Base-by-base conservation (phyloP, 2,797 vertebrate species). In the Siniperca undulata region DNA sequence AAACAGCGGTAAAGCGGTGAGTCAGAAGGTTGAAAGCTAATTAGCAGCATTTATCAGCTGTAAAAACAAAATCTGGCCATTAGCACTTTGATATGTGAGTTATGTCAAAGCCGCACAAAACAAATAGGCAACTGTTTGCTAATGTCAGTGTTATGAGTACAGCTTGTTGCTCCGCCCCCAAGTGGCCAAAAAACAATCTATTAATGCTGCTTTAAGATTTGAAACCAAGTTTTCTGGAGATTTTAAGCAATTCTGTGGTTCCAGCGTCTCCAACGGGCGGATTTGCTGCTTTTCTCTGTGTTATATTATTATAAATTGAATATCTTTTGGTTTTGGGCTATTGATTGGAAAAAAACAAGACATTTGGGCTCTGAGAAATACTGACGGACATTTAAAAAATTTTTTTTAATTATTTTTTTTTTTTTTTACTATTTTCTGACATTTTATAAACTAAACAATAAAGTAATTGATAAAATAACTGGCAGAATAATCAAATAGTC, bases 31-130 rank as follows among this genome's bases (percentile, higher is more conserved):
- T 70, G 59, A 44, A 80, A 66, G 65, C 64, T 70, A 66, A 77
- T 83, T 83, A 70, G 64, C 52, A 36, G 36, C 68, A 73, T 82
- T 69, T 76, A 76, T 80, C 68, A 46, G 58, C 77, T 80, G 10
- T 65, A 3, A 73, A 70, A 12, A 44, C 34, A 36, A 55, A 14
- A 44, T 53, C 36, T 22, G 20, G 42, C 24, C 61, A 61, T 78
- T 55, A 77, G 61, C 62, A 36, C 62, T 77, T 62, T 73, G 42
- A 68, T 72, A 48, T 69, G 64, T 8, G 65, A 59, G 34, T 71
- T 61, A 34, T 17, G 61, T 71, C 30, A 61, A 42, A 73, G 70
- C 58, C 59, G 19, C 55, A 53, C 14, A 11, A 34, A 68, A 13
- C 10, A 8, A 46, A 46, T 46, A 46, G 44, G 44, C 38, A 40